Base-by-base conservation (phyloP, 2,113 vertebrate species). In the Orycteropus afer region DNA sequence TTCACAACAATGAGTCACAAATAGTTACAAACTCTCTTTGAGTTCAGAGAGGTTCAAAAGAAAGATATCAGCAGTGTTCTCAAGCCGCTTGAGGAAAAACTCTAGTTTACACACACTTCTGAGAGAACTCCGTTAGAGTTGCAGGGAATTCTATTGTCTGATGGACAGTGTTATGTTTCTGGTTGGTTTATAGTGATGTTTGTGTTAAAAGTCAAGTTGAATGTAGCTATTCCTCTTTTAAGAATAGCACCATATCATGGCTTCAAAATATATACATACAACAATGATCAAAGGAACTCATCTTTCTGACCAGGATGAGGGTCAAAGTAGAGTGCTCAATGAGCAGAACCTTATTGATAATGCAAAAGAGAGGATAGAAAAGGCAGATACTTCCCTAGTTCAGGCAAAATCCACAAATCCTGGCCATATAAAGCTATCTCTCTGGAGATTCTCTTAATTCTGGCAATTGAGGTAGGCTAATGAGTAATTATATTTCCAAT, bases 401-500 rank as follows among this genome's bases (percentile, higher is more conserved):
- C 51, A 92, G 65, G 55, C 51, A 92, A 94, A 93, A 95, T 47
- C 78, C 63, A 79, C 22, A 95, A 29, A 86, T 87, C n/a, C 37
- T 74, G 23, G 83, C 89, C 63, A 90, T 88, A 83, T 86, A 88
- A 94, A 92, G 23, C n/a, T 69, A 23, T 71, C 63, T 94, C 92
- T 92, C 82, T 67, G 25, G 95, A 86, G 88, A 92, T 76, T 91
- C 47, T 89, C 69, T 92, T 95, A 87, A 95, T 96, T 93, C 79
- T 95, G 79, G 55, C 45, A 76, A 92, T 85, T 0, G 22, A 90
- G 25, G 49, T 86, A 93, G 76, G 61, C 78, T 97, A 97, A 97
- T 97, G 94, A 97, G 95, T 95, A 95, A 97, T 95, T 95, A 95
- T 90, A 95, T 96, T 97, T 97, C 82, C 83, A 93, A 92, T 94